These are phyloP conservation scores for Apamea epomidion DNA, from an alignment of 2,888 invertebrate species.

Conservation along the genomic window DNA sequence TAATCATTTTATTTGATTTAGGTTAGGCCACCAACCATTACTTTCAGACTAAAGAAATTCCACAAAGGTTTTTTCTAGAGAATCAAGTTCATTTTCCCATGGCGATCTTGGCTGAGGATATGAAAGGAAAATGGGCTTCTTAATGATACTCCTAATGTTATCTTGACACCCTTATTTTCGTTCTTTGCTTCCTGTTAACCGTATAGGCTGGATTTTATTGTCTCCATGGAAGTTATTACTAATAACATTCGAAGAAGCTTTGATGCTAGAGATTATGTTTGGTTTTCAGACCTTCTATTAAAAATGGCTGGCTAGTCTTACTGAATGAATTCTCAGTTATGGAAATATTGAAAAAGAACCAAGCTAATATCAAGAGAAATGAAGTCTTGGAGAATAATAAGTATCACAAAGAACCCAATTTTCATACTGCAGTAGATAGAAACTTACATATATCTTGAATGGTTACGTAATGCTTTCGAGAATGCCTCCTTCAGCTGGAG, in stretches of 20 bases:
- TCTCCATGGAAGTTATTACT: background rate
- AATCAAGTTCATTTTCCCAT: slow-evolving; percentile 11
- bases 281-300: background rate
- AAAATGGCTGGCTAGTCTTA: background rate
- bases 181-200: background rate
- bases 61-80: background rate
- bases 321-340: background rate
- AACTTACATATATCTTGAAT: background rate
- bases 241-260: slow-evolving; percentile 6
- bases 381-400: background rate
- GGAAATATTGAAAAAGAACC: slow-evolving; percentile 1
- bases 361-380: background rate
- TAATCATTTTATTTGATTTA: slow-evolving; percentile 15
- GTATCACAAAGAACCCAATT: background rate
- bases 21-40: slow-evolving; percentile 4
- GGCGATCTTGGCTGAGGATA: background rate
- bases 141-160: slow-evolving; percentile 36
- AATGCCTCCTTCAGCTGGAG: slow-evolving; percentile 6
- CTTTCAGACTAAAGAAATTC: background rate
- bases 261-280: background rate
- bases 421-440: background rate
- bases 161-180: slow-evolving; percentile 25
- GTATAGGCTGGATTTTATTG: slow-evolving; percentile 14
- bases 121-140: slow-evolving; percentile 26
- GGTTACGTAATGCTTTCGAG: slow-evolving; percentile 18